Evolutionary conservation across 2,113 vertebrate species (phyloP), one percentile per base, ranked within the genome.

Genomic region (Brienomyrus brachyistius): DNA sequence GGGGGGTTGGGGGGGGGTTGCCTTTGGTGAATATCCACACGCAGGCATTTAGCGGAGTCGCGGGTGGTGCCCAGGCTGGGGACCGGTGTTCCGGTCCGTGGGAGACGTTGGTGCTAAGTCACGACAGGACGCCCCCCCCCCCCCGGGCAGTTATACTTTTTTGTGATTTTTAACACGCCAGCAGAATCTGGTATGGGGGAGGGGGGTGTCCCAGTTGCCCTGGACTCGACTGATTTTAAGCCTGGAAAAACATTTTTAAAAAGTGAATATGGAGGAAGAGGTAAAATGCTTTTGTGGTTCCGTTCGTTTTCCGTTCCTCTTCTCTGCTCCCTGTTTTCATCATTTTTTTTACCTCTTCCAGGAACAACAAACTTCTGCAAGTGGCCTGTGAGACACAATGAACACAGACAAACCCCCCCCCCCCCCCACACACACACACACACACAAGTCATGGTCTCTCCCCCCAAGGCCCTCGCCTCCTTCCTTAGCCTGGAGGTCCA

Each of bases 1-100:
- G 95, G 96, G 95, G 95, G 31, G 31, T 31, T 95, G 95, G 96
- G 96, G 95, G 96, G 95, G 95, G 31, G 31, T 31, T 95, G 96
- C 93, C 93, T 90, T 92, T 92, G 94, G 94, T 94, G 95, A 95
- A 94, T 95, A 96, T 95, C 95, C 94, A 95, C 94, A 95, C 95
- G 95, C 96, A 95, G 95, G 95, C 96, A 95, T 95, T 95, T 95
- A 94, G 94, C 93, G 92, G 95, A 95, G 95, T 94, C 95, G 95
- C 95, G 91, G 91, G 89, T 82, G 91, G 89, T 82, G 91, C 91
- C 87, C 50, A 90, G 93, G 93, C 90, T 92, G 93, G 92, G 92
- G 91, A 90, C 92, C n/a, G 88, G 19, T 56, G 91, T 91, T 94
- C 91, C 91, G 93, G 95, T 94, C 91, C 93, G 94, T 92, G 92